These are phyloP conservation scores for Hystrix cristata DNA, from an alignment of 2,113 vertebrate species.

Conservation along the genomic window DNA sequence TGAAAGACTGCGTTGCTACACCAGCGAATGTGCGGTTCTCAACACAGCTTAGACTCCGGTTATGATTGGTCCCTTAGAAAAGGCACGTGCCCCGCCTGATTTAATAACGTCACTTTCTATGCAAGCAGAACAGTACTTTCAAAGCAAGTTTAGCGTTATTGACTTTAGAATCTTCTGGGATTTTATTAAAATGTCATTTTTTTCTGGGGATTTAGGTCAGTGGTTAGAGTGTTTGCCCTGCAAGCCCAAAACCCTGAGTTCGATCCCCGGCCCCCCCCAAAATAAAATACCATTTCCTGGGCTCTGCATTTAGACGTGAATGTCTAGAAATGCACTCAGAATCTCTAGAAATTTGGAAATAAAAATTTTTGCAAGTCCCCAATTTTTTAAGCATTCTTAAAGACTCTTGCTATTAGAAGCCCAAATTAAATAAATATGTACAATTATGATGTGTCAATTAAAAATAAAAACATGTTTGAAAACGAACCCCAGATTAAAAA, in stretches of 20 bases:
- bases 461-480: not conserved
- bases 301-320: not conserved
- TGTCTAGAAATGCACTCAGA: not conserved
- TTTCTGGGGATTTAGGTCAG: no score
- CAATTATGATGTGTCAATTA: not conserved
- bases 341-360: not conserved
- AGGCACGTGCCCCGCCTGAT: not conserved
- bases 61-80: not conserved
- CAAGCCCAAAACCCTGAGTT: no score
- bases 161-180: not conserved
- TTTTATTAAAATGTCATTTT: not conserved
- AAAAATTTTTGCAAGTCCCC: not conserved
- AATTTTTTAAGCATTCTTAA: not conserved
- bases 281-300: not conserved
- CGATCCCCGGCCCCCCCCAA: no score
- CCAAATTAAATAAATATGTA: not conserved
- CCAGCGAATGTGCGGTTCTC: constrained; percentile 42
- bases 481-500: not conserved
- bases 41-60: not conserved
- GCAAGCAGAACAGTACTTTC: not conserved
- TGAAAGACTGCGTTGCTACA: not conserved
- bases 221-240: no score
- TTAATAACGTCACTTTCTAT: not conserved
- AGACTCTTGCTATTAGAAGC: not conserved
- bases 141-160: not conserved